These are phyloP conservation scores for Allobates femoralis DNA, from an alignment of 2,797 vertebrate species.

Conservation along the genomic window DNA sequence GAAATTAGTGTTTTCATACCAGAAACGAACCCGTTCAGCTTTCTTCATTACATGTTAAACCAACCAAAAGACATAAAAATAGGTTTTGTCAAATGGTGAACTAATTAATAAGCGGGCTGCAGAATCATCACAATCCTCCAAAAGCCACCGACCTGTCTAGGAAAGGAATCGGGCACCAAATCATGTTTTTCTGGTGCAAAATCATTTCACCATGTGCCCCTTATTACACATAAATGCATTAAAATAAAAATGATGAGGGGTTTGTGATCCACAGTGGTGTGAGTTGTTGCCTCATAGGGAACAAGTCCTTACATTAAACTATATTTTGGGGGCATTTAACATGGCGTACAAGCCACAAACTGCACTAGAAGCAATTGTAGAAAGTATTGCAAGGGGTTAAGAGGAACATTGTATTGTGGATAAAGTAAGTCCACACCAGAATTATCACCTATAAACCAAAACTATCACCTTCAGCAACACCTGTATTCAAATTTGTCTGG, in stretches of 20 bases:
- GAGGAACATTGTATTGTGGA: too few relatives aligned
- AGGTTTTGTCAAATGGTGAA: background rate
- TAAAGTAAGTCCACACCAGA: too few relatives aligned
- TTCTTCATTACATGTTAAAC: slow-evolving; percentile 29
- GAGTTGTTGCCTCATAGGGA: too few relatives aligned
- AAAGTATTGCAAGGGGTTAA: too few relatives aligned
- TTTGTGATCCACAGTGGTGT: too few relatives aligned
- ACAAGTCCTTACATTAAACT: too few relatives aligned
- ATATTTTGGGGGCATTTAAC: too few relatives aligned
- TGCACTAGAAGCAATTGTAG: too few relatives aligned
- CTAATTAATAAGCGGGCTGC: background rate
- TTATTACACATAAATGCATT: background rate
- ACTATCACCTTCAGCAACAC: too few relatives aligned
- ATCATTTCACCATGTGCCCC: background rate
- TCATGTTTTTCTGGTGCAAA: background rate
- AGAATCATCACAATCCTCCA: background rate
- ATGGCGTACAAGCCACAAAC: too few relatives aligned
- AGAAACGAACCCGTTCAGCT: slow-evolving; percentile 20
- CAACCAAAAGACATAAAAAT: slow-evolving; percentile 17
- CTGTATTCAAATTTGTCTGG: too few relatives aligned
- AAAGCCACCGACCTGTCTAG: background rate
- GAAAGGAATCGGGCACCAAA: background rate
- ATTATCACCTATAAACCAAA: too few relatives aligned
- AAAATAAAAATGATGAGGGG: background rate
- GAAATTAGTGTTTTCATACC: slow-evolving; percentile 37